phyloP scores from a whole-genome alignment of 2,113 vertebrate species.

The Notarius lentiginosus region DNA sequence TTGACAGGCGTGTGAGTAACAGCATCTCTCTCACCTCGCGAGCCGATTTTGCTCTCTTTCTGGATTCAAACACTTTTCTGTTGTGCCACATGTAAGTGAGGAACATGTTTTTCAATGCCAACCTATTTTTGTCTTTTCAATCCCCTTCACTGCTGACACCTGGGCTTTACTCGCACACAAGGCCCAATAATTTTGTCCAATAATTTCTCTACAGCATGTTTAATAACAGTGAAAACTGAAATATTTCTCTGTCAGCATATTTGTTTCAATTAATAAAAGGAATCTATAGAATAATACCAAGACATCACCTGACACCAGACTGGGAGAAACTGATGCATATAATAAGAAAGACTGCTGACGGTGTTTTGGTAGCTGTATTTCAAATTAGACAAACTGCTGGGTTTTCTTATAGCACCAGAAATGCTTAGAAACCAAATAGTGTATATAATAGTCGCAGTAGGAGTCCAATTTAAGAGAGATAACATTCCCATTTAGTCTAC shows the following conservation, averaged over 20 bases:
- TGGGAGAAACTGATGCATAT: not conserved
- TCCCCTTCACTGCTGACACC: not conserved
- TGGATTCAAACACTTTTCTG: not conserved
- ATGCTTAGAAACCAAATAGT: not conserved
- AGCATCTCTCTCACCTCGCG: not conserved
- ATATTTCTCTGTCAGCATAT: not conserved
- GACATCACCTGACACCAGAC: not conserved
- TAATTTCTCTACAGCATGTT: not conserved
- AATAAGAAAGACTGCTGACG: not conserved
- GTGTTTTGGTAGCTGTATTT: not conserved
- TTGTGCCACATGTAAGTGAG: not conserved
- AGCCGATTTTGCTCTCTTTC: not conserved
- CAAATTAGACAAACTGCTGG: not conserved
- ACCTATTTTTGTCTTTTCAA: not conserved
- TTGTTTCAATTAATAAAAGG: not conserved
- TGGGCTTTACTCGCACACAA: not conserved
- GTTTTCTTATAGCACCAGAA: not conserved
- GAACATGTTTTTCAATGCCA: not conserved
- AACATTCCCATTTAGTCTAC: not conserved
- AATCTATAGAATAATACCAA: not conserved
- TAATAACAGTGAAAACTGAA: not conserved
- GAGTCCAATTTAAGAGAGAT: not conserved
- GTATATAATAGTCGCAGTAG: not conserved
- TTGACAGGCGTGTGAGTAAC: no score
- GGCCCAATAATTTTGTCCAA: not conserved